Evolutionary conservation across 1,140 invertebrate species (phyloP), one percentile per base, ranked within the genome.

Genomic region (Spodoptera frugiperda): DNA sequence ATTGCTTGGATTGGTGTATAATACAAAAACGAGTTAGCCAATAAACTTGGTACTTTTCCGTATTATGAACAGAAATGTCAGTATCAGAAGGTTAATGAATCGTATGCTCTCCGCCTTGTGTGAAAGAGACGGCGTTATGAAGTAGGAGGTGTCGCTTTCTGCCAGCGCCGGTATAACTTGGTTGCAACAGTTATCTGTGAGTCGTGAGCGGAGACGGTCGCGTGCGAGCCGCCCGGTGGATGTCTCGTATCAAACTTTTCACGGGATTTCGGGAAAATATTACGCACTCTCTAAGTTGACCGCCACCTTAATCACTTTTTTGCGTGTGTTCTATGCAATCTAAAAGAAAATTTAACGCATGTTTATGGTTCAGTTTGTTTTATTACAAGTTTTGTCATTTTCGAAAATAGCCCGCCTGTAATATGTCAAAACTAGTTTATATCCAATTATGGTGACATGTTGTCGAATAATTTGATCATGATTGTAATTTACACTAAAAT

Each of bases 241-340:
- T 54, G 65, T 57, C 77, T 68, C 80, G 71, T 77, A 78, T 55
- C 71, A 90, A 93, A 93, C 91, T 93, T 93, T 93, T 93, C 86
- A 87, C 91, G 91, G 86, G 72, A 87, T 85, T 84, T 88, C 87
- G 84, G 80, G 78, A 84, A 87, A 89, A 78, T 85, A 88, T 84
- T 82, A 84, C 67, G 82, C 77, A 75, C 71, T 81, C 79, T 75
- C 68, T 75, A 82, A 87, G 80, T 89, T 84, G 82, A 85, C 81
- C 84, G 79, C 76, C 82, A 75, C 73, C 84, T 84, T 91, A 92
- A 92, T 92, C 87, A 86, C 90, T 89, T 82, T 81, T 87, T 92
- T 87, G 91, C 90, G 90, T 93, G 90, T 88, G 83, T 84, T 78
- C 77, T 86, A 89, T 88, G 84, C 86, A 89, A 89, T 88, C 82